Evolutionary conservation across 2,888 invertebrate species (phyloP), one percentile per base, ranked within the genome.

Genomic region (Idaea straminata): DNA sequence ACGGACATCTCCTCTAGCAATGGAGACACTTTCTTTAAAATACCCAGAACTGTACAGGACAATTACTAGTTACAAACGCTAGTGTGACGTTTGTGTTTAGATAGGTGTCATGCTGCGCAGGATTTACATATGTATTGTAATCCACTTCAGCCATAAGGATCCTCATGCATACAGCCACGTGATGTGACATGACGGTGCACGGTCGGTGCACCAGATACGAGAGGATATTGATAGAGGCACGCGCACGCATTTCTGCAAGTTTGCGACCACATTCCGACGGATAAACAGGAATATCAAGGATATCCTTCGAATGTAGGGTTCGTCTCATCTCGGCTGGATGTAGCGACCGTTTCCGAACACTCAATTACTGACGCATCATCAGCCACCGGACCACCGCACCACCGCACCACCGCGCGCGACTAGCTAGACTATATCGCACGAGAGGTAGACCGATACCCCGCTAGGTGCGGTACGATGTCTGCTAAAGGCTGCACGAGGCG

Each of bases 261-360:
- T 61, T 58, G 63, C 64, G 62, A 62, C 64, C 70, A 66, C 69
- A 70, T 64, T 70, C 74, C 73, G 61, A 66, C 70, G 68, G 61
- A 62, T 61, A 65, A 65, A 65, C 65, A 64, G 65, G 64, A 65
- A 71, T 78, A 79, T 78, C 68, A 72, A 78, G 72, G 67, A 72
- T 71, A 71, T 80, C 80, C 79, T 77, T 67, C 68, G 68, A 64
- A 62, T 61, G 65, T 59, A 65, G 35, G 62, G 25, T 61, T 65
- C 62, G 68, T 66, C 68, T 65, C 62, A 63, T 67, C 6, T 36
- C 10, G 25, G 1, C 25, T 25, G 3, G 25, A 25, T 62, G 35
- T 69, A 66, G 63, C 62, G 58, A 35, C 62, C 34, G 61, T 62
- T 71, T 70, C 71, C 70, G 65, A 68, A 61, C 66, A 35, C 60